Evolutionary conservation across 2,113 vertebrate species (phyloP).

Genomic region (Abramis brama): DNA sequence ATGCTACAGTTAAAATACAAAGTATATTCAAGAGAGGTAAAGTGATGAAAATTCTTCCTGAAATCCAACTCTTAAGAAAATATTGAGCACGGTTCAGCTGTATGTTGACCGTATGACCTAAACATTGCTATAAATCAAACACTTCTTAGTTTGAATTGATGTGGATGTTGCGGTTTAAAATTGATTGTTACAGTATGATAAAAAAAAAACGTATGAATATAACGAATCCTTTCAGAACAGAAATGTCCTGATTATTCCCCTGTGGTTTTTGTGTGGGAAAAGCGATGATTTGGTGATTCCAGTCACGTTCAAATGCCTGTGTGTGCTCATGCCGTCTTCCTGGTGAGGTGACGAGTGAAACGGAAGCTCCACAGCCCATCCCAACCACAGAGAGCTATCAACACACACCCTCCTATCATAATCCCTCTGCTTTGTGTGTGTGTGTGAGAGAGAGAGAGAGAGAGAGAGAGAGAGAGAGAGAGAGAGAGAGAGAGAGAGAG

Average conservation of each 20-base stretch:
- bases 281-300: neutral
- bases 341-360: neutral
- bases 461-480: too few species aligned
- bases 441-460: too few species aligned
- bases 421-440: neutral
- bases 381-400: neutral
- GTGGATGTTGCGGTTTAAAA: conserved; percentile 38
- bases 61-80: conserved; percentile 35
- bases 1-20: neutral
- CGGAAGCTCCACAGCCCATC: conserved; percentile 7
- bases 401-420: conserved; percentile 1
- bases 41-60: neutral
- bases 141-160: neutral
- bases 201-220: neutral
- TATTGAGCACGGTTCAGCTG: neutral
- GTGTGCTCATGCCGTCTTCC: conserved; percentile 5
- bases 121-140: neutral
- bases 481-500: too few species aligned
- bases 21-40: neutral
- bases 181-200: neutral
- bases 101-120: neutral
- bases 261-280: neutral
- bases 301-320: conserved; percentile 1
- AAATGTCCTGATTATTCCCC: neutral
- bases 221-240: neutral